Base-by-base conservation (phyloP, 1,140 invertebrate genomes). In the Campoletis sonorensis region DNA sequence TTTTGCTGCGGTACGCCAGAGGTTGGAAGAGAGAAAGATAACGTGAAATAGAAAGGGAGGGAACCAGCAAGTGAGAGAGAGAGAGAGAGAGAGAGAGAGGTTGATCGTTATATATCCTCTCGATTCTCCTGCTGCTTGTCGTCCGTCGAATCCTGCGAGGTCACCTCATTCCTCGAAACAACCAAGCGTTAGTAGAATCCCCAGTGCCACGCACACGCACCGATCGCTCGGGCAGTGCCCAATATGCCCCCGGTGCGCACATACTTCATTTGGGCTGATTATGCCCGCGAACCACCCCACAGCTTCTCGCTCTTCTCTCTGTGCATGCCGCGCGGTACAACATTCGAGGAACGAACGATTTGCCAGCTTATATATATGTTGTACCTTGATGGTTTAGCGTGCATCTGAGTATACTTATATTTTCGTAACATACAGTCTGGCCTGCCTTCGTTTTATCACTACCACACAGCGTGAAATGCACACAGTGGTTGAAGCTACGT, bases 261-360 rank as follows among this genome's bases (percentile, higher is more conserved):
- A 84, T 87, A 88, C 86, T 87, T 88, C 85, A 88, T 88, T 86
- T 86, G 80, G 75, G 81, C 77, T 85, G 85, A 88, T 86, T 87
- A 86, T 87, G 81, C 79, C 81, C 75, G 71, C 70, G 71, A 79
- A 76, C 81, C 71, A 79, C 26, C 45, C 58, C 26, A 30, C 67
- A 33, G 16, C n/a, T 72, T 7, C 58, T 64, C 30, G 33, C n/a
- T 27, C 33, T 23, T 78, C 11, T 58, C 40, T 51, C n/a, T n/a
- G 27, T 18, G 16, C 16, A n/a, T n/a, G n/a, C n/a, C n/a, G n/a
- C n/a, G n/a, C 26, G 37, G 75, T 58, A 21, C 13, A 49, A 61
- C 16, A 26, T 64, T 21, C 67, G 72, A 58, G 40, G 37, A 40
- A 75, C 72, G 37, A 72, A 54, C 73, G 30, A 78, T 78, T 78